phyloP scores from a whole-genome alignment of 2,797 vertebrate genomes.

The Neostethus bicornis region DNA sequence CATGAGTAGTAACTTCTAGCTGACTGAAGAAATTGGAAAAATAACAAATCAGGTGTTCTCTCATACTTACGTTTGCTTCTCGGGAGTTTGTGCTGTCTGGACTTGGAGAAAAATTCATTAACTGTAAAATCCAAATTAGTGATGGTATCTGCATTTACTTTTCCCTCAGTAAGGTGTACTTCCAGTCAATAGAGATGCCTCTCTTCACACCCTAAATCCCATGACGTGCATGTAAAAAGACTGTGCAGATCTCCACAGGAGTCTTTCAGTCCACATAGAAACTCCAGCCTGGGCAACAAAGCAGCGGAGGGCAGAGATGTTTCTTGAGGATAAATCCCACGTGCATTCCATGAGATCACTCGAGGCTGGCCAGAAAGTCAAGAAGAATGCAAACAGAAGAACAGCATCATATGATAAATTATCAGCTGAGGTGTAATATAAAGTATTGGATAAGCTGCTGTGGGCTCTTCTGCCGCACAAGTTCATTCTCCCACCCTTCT shows the following conservation, averaged over 20 bases:
- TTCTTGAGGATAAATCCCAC: conserved; percentile 41
- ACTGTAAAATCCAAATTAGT: conserved; percentile 62
- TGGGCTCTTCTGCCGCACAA: conserved; percentile 21
- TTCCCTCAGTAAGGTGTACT: conserved; percentile 24
- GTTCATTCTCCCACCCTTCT: conserved; percentile 28
- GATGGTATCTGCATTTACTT: conserved; percentile 59
- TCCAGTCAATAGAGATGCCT: conserved; percentile 30
- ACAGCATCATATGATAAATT: conserved; percentile 50
- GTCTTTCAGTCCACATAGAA: conserved; percentile 25
- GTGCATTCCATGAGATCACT: conserved; percentile 80
- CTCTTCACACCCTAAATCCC: conserved; percentile 33
- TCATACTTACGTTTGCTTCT: conserved; percentile 59
- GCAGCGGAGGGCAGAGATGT: conserved; percentile 22
- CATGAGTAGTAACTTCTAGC: background rate
- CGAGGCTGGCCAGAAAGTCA: conserved; percentile 62
- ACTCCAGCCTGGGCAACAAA: conserved; percentile 15
- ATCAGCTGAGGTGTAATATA: conserved; percentile 34
- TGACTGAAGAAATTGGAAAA: background rate
- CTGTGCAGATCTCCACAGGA: conserved; percentile 1
- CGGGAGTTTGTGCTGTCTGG: conserved; percentile 26
- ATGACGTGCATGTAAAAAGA: background rate
- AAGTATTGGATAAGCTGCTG: conserved; percentile 46
- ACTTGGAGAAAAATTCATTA: conserved; percentile 40
- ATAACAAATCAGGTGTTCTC: background rate
- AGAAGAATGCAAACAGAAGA: conserved; percentile 51